These are phyloP conservation scores for Palloptera scutellata DNA, from an alignment of 2,888 invertebrate species.

Conservation along the genomic window DNA sequence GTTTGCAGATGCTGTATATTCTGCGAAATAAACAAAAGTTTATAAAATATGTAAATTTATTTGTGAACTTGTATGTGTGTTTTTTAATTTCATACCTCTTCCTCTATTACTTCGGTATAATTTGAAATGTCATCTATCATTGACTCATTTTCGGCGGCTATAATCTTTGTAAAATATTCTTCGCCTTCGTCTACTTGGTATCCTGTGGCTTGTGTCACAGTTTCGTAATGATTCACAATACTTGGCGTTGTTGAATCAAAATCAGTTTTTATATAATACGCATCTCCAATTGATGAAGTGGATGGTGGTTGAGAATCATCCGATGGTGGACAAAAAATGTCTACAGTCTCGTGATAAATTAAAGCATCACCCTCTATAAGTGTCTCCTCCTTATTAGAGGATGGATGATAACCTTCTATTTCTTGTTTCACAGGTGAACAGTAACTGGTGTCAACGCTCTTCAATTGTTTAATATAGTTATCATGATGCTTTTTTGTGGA, in stretches of 20 bases:
- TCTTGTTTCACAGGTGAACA: no score
- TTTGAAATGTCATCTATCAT: no score
- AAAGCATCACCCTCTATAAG: constrained; percentile 12
- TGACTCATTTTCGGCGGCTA: no score
- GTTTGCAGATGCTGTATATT: no score
- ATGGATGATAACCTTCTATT: no score
- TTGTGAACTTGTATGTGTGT: no score
- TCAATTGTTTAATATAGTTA: constrained; percentile 41
- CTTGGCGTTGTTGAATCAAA: background rate
- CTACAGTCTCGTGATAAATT: constrained; percentile 14
- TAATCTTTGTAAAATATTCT: no score
- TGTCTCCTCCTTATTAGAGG: constrained; percentile 13
- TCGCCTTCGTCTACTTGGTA: no score
- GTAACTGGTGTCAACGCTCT: background rate
- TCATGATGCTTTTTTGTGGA: constrained; percentile 70
- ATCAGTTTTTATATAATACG: background rate
- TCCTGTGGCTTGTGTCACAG: background rate
- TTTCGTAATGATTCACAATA: background rate
- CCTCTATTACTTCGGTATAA: no score
- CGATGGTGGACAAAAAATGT: background rate
- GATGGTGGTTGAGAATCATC: background rate
- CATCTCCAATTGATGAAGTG: background rate
- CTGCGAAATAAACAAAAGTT: no score
- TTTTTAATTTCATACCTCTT: no score
- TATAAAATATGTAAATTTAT: no score